Evolutionary conservation across 2,888 invertebrate species (phyloP), one percentile per base, ranked within the genome.

Genomic region (Ommatoiulus sabulosus): DNA sequence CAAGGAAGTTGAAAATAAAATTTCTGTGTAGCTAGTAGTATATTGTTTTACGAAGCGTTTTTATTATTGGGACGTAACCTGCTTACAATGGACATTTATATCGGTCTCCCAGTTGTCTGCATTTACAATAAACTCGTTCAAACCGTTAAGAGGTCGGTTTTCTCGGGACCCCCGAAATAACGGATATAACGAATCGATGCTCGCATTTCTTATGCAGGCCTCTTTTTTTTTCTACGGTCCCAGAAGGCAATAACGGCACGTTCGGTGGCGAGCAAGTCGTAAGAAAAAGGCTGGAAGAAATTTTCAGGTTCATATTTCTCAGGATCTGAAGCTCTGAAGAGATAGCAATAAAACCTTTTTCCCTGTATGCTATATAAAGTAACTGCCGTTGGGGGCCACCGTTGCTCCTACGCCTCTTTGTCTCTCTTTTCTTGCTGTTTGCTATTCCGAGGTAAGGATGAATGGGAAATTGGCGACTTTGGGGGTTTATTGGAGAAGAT

Each of bases 341-440:
- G 72, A 72, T 72, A 72, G 72, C 72, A 72, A 72, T 72, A 72
- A 72, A 72, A 72, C 24, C 24, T 72, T 72, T n/a, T 72, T 72
- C 72, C 72, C 72, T 72, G 72, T 24, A 72, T 72, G 72, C 72
- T 72, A 72, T 72, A 72, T 72, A 72, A 72, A 72, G 72, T 72
- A 20, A 72, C 24, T 72, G 72, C 72, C 72, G 72, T 8, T 72
- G 72, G 72, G 72, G 72, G 8, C 35, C 20, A 20, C 72, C 72
- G 24, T 24, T 63, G 63, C n/a, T 20, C 4, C 63, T 20, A 20
- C 20, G 63, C n/a, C 7, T 52, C 52, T 2, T 35, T 52, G 52
- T 52, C 52, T 52, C 7, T 48, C 7, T 48, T 48, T 10, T 48
- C 10, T 12, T 24, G 72, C 72, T 72, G 72, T 72, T 72, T 72